Conservation (phyloP, 2,113 vertebrate genomes). For the Caretta caretta region DNA sequence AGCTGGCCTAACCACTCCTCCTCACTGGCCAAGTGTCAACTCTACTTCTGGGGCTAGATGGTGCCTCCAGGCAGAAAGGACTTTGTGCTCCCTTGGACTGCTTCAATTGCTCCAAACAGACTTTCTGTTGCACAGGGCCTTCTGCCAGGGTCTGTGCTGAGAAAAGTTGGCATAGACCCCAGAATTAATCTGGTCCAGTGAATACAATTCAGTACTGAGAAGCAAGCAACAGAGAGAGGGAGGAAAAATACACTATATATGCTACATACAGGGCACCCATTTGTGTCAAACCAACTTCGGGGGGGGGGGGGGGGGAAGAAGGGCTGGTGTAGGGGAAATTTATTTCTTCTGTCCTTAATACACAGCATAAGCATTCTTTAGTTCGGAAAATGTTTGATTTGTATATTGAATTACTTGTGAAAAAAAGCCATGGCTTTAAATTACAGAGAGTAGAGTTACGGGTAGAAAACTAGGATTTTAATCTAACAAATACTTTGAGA, state of each 20-base stretch:
- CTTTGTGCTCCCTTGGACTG: background rate
- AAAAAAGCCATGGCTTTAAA: background rate
- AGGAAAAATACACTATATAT: background rate
- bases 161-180: background rate
- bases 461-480: background rate
- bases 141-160: background rate
- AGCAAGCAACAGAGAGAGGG: background rate
- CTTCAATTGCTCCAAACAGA: background rate
- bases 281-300: background rate
- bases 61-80: background rate
- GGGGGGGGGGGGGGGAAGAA: background rate
- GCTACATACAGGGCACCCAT: background rate
- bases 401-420: background rate
- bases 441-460: background rate
- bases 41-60: background rate
- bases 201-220: constrained; percentile 30
- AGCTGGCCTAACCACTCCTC: background rate
- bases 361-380: background rate
- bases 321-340: background rate
- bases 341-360: background rate
- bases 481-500: background rate
- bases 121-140: background rate
- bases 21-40: background rate
- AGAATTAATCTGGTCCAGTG: background rate
- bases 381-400: background rate